A percentile compares a stretch with the other conserved stretches of the same genome.
These are phyloP conservation scores for Anoplolepis gracilipes DNA, from an alignment of 1,140 invertebrate species.

Conservation along the genomic window DNA sequence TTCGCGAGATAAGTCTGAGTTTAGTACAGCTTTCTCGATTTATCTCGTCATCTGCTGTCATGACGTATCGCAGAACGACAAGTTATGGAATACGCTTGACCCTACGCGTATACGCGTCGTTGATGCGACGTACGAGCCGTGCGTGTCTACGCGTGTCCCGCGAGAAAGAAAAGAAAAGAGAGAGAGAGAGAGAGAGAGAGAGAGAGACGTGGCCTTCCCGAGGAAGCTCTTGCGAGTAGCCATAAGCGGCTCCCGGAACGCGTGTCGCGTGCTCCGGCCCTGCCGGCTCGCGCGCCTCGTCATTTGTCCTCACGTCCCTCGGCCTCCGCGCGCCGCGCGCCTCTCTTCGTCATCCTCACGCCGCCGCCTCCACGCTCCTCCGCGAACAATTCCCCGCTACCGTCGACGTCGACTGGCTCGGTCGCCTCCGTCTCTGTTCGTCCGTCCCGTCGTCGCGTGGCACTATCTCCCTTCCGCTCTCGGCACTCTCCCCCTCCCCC, in stretches of 20 bases:
- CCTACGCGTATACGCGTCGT: neutral
- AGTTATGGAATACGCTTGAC: neutral
- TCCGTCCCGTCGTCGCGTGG: conserved; percentile 58
- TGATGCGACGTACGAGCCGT: neutral
- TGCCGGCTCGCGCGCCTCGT: conserved; percentile 73
- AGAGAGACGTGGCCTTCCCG: neutral
- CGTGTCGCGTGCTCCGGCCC: conserved; percentile 72
- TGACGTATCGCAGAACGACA: neutral
- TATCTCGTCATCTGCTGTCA: neutral
- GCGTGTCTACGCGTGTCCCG: neutral
- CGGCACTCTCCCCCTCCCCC: neutral
- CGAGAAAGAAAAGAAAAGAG: neutral
- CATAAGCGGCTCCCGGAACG: conserved; percentile 47
- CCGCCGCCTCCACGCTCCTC: neutral
- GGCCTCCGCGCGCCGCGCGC: conserved; percentile 1
- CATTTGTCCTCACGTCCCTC: conserved; percentile 68
- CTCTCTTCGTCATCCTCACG: conserved; percentile 21
- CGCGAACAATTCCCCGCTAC: conserved; percentile 30
- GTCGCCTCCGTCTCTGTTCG: conserved; percentile 47
- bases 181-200: neutral
- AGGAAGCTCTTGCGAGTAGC: neutral
- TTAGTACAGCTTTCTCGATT: neutral
- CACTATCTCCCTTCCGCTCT: conserved; percentile 57
- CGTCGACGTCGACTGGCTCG: conserved; percentile 19
- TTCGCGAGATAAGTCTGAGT: neutral